A percentile compares a stretch with the other conserved stretches of the same genome.
Evolutionary conservation across 92 coral and sea anemone genomes (phyloP).

Genomic region (Ricordea florida): DNA sequence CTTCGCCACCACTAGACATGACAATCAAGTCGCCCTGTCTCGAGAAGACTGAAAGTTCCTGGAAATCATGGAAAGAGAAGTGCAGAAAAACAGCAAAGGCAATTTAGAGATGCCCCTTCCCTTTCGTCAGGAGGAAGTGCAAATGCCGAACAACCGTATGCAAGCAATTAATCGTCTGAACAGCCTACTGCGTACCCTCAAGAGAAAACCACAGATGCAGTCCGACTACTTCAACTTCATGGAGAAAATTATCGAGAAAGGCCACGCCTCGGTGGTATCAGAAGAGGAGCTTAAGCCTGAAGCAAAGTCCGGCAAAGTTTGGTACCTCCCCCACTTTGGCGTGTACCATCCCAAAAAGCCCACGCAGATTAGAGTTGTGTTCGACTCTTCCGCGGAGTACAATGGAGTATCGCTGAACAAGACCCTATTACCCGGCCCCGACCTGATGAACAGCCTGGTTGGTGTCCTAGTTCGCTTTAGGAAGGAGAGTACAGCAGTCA

Average conservation of each 20-base stretch:
- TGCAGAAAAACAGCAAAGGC: conserved; percentile 54
- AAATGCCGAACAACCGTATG: conserved; percentile 65
- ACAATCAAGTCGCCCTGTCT: conserved; percentile 44
- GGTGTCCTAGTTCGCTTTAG: conserved; percentile 59
- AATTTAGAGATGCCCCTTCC: conserved; percentile 80
- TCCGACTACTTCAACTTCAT: conserved; percentile 66
- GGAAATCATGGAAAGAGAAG: conserved; percentile 42
- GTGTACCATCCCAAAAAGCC: conserved; percentile 64
- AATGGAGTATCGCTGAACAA: conserved; percentile 56
- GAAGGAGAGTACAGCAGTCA: conserved; percentile 30
- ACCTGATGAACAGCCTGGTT: conserved; percentile 54
- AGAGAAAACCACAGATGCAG: conserved; percentile 59
- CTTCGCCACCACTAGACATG: conserved; percentile 14
- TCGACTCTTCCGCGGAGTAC: conserved; percentile 50
- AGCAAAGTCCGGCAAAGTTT: conserved; percentile 24
- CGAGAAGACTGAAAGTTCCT: conserved; percentile 45
- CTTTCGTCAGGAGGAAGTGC: conserved; percentile 24
- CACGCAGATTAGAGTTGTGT: conserved; percentile 61
- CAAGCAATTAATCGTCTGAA: conserved; percentile 56
- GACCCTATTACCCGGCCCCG: conserved; percentile 65
- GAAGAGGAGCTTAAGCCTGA: conserved; percentile 3
- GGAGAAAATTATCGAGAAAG: conserved; percentile 52
- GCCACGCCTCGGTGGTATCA: conserved; percentile 62
- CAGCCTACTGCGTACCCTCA: conserved; percentile 38
- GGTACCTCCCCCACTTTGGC: conserved; percentile 67